Evolutionary conservation across 53 echinoderm and acorn worm species (phyloP).

Genomic region (Holothuria scabra): DNA sequence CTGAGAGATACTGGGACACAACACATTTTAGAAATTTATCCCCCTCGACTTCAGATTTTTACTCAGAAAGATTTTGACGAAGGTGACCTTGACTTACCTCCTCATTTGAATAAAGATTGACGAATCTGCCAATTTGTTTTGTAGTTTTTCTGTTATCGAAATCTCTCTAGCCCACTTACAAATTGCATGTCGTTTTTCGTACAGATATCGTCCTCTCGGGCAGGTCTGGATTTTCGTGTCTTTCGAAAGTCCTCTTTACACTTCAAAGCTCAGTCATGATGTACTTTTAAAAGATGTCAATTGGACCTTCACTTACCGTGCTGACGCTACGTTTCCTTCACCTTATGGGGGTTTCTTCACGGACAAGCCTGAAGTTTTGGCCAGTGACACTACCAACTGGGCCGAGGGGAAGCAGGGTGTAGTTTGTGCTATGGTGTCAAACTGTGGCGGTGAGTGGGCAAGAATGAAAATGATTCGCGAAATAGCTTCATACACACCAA

Average conservation of each 20-base stretch:
- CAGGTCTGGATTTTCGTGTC: constrained; percentile 40
- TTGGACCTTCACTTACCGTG: constrained; percentile 38
- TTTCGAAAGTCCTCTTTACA: constrained; percentile 11
- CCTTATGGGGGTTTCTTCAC: constrained; percentile 12
- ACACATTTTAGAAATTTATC: too few relatives aligned
- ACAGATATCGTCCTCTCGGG: constrained; percentile 19
- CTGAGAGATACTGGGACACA: too few relatives aligned
- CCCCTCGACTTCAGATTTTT: too few relatives aligned
- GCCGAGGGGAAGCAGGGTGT: neutral
- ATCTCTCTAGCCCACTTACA: too few relatives aligned
- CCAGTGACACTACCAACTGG: neutral
- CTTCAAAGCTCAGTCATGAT: neutral
- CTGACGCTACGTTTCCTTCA: neutral
- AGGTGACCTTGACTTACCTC: too few relatives aligned
- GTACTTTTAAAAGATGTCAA: neutral
- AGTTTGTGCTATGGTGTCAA: constrained; percentile 23
- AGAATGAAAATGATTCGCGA: constrained; percentile 29
- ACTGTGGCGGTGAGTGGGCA: neutral
- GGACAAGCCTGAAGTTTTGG: neutral
- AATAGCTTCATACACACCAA: neutral
- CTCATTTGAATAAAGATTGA: too few relatives aligned
- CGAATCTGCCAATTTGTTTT: too few relatives aligned
- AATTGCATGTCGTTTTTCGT: too few relatives aligned
- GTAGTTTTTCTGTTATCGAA: too few relatives aligned
- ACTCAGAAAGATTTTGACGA: too few relatives aligned